phyloP scores from a whole-genome alignment of 2,888 invertebrate species.

The Sacculina carcini region DNA sequence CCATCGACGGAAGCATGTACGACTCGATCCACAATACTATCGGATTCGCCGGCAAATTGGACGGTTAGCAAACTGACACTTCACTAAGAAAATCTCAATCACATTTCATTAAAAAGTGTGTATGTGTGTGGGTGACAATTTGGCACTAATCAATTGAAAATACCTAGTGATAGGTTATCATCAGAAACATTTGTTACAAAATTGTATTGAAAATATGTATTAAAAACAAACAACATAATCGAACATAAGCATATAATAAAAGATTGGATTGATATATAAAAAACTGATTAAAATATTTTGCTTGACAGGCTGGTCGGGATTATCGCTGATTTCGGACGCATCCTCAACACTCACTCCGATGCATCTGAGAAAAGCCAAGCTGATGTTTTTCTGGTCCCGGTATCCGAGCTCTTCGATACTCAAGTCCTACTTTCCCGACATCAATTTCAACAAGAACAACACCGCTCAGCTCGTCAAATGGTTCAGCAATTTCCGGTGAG shows the following conservation, averaged over 20 bases:
- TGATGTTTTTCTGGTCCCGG: conserved; percentile 99
- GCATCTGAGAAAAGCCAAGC: conserved; percentile 98
- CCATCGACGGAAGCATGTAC: conserved; percentile 66
- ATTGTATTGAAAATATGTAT: too few relatives aligned
- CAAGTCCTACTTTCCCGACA: conserved; percentile 99
- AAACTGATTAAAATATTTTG: too few relatives aligned
- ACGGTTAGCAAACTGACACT: not conserved
- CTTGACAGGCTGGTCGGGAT: not conserved
- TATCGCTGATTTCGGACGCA: conserved; percentile 12
- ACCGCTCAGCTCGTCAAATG: conserved; percentile 99
- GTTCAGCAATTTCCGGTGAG: conserved; percentile 99
- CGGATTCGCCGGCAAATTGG: conserved; percentile 39
- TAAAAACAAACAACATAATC: too few relatives aligned
- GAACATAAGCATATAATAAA: too few relatives aligned
- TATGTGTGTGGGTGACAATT: too few relatives aligned
- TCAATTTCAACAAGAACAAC: conserved; percentile 99
- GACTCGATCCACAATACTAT: conserved; percentile 83
- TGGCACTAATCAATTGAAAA: too few relatives aligned
- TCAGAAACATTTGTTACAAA: too few relatives aligned
- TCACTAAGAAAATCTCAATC: too few relatives aligned
- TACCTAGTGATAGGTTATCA: too few relatives aligned
- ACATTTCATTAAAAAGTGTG: too few relatives aligned
- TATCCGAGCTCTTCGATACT: conserved; percentile 96
- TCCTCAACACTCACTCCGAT: conserved; percentile 93
- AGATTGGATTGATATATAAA: too few relatives aligned